Conservation (phyloP, 2,888 invertebrate genomes). For the Rapana venosa region DNA sequence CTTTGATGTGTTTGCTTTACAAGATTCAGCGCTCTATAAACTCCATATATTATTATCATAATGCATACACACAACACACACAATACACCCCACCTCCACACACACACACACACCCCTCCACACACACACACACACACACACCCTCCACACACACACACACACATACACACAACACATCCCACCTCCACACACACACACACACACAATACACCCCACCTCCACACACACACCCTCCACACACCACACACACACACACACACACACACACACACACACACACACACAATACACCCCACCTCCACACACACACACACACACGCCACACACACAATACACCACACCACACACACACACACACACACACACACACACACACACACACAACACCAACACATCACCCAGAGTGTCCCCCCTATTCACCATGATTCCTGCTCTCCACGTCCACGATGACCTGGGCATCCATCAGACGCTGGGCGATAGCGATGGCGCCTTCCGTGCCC, state of each 20-base stretch:
- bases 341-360: not conserved
- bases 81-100: too few relatives aligned
- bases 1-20: too few relatives aligned
- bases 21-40: too few relatives aligned
- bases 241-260: not conserved
- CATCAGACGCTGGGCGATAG: conserved; percentile 61
- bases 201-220: too few relatives aligned
- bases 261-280: not conserved
- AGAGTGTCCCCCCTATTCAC: not conserved
- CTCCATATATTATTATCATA: too few relatives aligned
- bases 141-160: too few relatives aligned
- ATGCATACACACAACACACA: too few relatives aligned
- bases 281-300: not conserved
- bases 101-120: too few relatives aligned
- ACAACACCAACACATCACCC: not conserved
- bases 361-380: not conserved
- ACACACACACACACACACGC: not conserved
- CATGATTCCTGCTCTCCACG: conserved; percentile 53
- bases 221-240: not conserved
- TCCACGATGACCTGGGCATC: conserved; percentile 62
- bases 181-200: too few relatives aligned
- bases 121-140: too few relatives aligned
- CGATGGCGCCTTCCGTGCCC: conserved; percentile 53
- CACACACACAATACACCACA: not conserved
- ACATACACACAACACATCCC: too few relatives aligned